These are phyloP conservation scores for Tachuris rubrigastra DNA, from an alignment of 2,113 vertebrate species.

Conservation along the genomic window DNA sequence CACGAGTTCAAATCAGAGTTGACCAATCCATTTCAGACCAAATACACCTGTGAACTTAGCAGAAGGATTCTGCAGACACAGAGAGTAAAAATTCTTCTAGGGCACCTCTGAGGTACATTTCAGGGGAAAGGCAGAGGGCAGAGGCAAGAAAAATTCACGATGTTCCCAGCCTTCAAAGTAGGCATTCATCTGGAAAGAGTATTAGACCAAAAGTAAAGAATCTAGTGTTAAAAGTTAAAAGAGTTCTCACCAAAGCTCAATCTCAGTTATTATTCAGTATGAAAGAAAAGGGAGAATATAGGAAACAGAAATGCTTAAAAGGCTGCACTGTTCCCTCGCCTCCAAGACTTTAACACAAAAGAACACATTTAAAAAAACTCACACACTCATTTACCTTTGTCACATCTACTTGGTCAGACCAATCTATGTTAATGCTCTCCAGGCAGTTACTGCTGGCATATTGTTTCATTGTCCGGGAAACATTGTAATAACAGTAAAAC, in stretches of 20 bases:
- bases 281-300: neutral
- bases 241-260: neutral
- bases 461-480: slow-evolving; percentile 82
- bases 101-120: neutral
- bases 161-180: neutral
- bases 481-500: slow-evolving; percentile 96
- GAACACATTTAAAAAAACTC: neutral
- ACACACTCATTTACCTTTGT: slow-evolving; percentile 77
- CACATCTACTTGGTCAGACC: slow-evolving; percentile 93
- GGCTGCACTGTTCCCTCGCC: neutral
- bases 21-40: neutral
- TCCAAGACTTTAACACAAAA: neutral
- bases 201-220: neutral
- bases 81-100: neutral
- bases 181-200: neutral
- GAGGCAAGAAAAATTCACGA: neutral
- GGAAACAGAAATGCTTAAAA: neutral
- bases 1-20: neutral
- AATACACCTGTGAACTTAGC: neutral
- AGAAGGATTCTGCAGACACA: neutral
- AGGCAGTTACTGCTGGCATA: slow-evolving; percentile 76
- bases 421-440: slow-evolving; percentile 81
- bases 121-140: neutral
- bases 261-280: neutral
- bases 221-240: neutral